These are phyloP conservation scores for Coracias cyanogaster DNA, from an alignment of 2,797 vertebrate species.

Conservation along the genomic window DNA sequence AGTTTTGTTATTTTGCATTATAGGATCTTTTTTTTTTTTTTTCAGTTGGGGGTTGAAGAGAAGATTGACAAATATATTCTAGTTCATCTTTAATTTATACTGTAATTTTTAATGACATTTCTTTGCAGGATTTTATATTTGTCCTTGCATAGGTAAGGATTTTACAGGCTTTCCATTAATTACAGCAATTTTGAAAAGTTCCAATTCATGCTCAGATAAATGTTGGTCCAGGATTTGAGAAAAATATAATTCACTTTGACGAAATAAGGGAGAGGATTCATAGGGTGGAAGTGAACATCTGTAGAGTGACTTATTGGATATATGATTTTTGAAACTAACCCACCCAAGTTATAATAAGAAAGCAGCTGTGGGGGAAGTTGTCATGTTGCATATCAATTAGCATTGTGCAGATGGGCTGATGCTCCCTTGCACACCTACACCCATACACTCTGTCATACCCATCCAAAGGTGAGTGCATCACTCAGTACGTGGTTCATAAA, in stretches of 20 bases:
- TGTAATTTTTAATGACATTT: not conserved
- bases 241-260: not conserved
- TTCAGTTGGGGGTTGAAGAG: accelerated
- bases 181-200: constrained; percentile 3
- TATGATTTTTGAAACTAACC: constrained; percentile 13
- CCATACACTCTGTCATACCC: not conserved
- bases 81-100: not conserved
- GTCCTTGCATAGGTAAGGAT: not conserved
- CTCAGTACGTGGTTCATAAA: not conserved
- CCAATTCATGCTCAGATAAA: not conserved
- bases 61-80: not conserved
- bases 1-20: not conserved
- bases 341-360: not conserved
- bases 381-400: not conserved
- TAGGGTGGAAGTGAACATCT: not conserved
- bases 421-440: not conserved
- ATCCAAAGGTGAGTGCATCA: not conserved
- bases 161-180: not conserved
- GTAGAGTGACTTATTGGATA: not conserved
- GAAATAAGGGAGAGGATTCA: not conserved
- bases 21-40: not conserved
- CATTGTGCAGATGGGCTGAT: not conserved
- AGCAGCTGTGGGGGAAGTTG: not conserved
- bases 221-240: not conserved
- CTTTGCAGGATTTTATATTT: not conserved